Base-by-base conservation (phyloP, 2,797 vertebrate species). In the Acanthiza pusilla region DNA sequence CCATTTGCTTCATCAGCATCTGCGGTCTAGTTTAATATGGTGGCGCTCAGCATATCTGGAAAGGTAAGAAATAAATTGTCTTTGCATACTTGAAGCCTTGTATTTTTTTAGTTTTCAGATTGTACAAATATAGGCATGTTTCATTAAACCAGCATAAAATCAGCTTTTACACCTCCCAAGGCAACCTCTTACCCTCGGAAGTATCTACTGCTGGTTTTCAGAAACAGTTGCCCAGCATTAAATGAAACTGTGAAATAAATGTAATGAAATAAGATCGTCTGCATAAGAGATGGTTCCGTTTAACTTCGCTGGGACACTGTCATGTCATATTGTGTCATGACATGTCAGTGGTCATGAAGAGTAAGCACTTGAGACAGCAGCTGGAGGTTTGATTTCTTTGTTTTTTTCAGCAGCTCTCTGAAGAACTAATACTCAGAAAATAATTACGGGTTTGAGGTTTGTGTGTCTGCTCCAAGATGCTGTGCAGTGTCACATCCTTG, bases 261-360 rank as follows among this genome's bases (percentile, higher is more conserved):
- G 6, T 45, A 29, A 84, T 32, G 26, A 48, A 83, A 27, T 54
- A 58, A 45, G 5, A 74, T 4, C 14, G 32, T 45, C 29, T 86
- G 14, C 25, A 6, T 67, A 36, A 36, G 36, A 74, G 18, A 34
- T 32, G 1, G 42, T 74, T 77, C 55, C 0, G 0, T 26, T 65
- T 61, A 55, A 72, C 9, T 85, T 82, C 30, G 22, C 58, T 66
- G 38, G 15, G 9, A 25, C 63, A 54, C 36, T 38, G 27, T 55
- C 32, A 15, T 32, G 26, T 62, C 2, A 25, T 36, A 8, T 65
- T 21, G 27, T 55, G 34, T 76, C 40, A n/a, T 48, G 12, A 8
- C 55, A 22, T 51, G 21, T 57, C 45, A 27, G 22, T 16, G 16
- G 8, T 71, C 45, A 40, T 18, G 36, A 85, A 80, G 29, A n/a